phyloP scores from a whole-genome alignment of 2,797 vertebrate genomes.

The Poecilia velifera region DNA sequence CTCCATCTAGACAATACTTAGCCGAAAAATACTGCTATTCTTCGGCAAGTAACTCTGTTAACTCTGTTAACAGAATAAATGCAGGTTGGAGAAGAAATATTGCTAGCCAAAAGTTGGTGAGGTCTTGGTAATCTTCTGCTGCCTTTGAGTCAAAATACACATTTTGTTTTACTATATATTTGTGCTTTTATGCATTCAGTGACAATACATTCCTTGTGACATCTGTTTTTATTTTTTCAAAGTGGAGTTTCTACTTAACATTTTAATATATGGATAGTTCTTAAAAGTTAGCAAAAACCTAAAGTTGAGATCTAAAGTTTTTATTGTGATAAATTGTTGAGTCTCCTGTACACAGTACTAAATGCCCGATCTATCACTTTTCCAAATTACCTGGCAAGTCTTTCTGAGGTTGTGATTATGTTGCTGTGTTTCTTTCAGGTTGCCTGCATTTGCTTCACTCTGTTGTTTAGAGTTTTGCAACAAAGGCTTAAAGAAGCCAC shows the following conservation, averaged over 20 bases:
- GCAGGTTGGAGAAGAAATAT: background rate
- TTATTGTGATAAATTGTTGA: background rate
- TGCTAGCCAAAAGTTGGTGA: background rate
- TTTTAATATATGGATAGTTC: background rate
- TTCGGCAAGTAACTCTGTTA: background rate
- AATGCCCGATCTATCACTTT: background rate
- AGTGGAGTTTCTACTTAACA: background rate
- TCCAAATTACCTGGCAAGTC: background rate
- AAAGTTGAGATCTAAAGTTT: background rate
- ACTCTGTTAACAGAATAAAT: background rate
- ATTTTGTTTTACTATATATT: background rate
- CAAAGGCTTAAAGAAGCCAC: background rate
- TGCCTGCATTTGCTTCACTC: background rate
- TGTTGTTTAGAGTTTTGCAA: background rate
- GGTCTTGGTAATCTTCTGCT: background rate
- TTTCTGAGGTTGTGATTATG: background rate
- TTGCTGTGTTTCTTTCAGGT: background rate
- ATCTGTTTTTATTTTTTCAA: background rate
- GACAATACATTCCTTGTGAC: background rate
- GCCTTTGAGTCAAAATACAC: background rate
- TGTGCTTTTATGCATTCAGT: background rate
- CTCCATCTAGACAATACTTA: background rate
- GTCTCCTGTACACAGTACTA: background rate
- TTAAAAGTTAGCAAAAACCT: background rate
- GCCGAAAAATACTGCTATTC: background rate